phyloP scores from a whole-genome alignment of 2,113 vertebrate species.

The Ictalurus furcatus region DNA sequence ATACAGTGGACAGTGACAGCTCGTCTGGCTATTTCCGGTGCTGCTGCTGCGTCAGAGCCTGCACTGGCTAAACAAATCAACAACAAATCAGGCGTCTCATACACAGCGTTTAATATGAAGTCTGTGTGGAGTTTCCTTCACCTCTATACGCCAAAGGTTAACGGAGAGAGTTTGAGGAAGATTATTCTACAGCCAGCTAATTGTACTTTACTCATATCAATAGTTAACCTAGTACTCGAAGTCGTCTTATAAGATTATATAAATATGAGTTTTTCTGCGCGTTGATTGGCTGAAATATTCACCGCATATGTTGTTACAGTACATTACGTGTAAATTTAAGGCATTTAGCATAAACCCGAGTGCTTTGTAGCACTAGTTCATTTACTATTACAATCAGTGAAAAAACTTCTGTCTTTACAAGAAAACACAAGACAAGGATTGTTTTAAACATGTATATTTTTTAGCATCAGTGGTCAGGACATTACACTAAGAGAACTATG shows the following conservation, averaged over 20 bases:
- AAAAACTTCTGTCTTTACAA: no score
- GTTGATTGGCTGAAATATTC: no score
- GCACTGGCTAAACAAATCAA: background rate
- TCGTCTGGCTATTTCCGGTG: conserved; percentile 39
- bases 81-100: background rate
- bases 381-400: no score
- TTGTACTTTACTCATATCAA: background rate
- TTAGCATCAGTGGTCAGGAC: no score
- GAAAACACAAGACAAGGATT: no score
- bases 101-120: background rate
- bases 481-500: no score
- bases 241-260: background rate
- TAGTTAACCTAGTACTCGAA: background rate
- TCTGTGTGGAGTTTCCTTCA: background rate
- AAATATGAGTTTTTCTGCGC: no score
- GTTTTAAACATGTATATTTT: no score
- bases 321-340: no score
- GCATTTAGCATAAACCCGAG: no score
- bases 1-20: conserved; percentile 17
- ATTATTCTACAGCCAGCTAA: background rate
- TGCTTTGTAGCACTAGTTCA: no score
- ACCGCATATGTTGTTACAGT: no score
- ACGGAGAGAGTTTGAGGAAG: background rate
- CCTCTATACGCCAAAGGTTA: background rate
- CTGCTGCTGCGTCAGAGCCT: conserved; percentile 25